Percentiles rank a stretch among this genome's conserved stretches.
phyloP scores from a whole-genome alignment of 2,797 vertebrate genomes.

The Hoplostethus atlanticus region DNA sequence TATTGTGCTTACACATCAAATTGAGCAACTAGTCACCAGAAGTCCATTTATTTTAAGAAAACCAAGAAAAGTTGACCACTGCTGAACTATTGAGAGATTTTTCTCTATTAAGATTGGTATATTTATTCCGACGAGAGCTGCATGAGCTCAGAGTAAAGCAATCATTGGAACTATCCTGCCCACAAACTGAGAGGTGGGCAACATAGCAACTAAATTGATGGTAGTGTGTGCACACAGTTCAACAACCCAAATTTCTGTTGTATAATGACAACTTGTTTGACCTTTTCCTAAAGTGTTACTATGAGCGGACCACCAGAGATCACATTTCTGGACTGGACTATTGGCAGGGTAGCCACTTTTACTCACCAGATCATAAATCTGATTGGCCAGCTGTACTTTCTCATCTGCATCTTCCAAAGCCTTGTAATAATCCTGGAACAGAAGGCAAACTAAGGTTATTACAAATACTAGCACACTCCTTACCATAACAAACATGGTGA shows the following conservation, averaged over 20 bases:
- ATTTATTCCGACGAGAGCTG: too few relatives aligned
- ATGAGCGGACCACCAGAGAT: too few relatives aligned
- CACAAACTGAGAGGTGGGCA: too few relatives aligned
- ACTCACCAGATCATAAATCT: conserved; percentile 99
- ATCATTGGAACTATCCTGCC: too few relatives aligned
- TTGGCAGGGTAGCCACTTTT: background rate
- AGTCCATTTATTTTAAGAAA: background rate
- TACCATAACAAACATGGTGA: too few relatives aligned
- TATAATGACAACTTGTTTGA: too few relatives aligned
- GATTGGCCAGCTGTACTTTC: conserved; percentile 98
- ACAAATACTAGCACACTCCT: background rate
- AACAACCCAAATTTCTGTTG: too few relatives aligned
- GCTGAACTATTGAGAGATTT: background rate
- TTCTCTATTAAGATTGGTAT: background rate
- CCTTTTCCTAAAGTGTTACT: too few relatives aligned
- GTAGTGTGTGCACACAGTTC: too few relatives aligned
- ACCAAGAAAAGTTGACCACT: background rate
- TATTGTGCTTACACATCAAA: background rate
- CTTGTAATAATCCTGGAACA: conserved; percentile 96
- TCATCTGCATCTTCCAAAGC: conserved; percentile 98
- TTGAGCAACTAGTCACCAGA: background rate
- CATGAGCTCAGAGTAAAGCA: too few relatives aligned
- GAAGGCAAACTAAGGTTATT: background rate
- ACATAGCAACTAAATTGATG: too few relatives aligned
- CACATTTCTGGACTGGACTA: too few relatives aligned